Conservation (phyloP, 2,797 vertebrate species). For the Salmo trutta region DNA sequence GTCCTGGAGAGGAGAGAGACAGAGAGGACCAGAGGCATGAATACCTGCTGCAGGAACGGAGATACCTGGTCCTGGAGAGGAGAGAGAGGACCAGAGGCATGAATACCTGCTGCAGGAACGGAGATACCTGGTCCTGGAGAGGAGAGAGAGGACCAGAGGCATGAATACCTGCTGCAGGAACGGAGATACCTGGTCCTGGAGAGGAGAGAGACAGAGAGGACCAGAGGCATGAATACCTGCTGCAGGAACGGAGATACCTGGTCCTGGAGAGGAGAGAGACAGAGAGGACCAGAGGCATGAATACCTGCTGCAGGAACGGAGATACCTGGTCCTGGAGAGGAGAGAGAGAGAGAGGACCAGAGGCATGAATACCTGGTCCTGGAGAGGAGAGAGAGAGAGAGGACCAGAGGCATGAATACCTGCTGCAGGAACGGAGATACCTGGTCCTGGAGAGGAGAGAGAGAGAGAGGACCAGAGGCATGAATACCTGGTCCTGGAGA, state of each 20-base stretch:
- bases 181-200: conserved; percentile 90
- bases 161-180: conserved; percentile 86
- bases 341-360: too few species aligned
- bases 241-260: conserved; percentile 97
- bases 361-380: conserved; percentile 58
- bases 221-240: conserved; percentile 97
- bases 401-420: too few species aligned
- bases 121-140: too few species aligned
- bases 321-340: background rate
- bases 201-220: conserved; percentile 49
- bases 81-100: conserved; percentile 71
- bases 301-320: background rate
- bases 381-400: background rate
- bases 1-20: too few species aligned
- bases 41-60: conserved; percentile 60
- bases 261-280: conserved; percentile 68
- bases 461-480: too few species aligned
- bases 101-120: too few species aligned
- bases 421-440: too few species aligned
- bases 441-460: too few species aligned
- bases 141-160: background rate
- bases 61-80: too few species aligned
- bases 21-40: conserved; percentile 80
- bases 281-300: background rate
- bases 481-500: background rate